phyloP scores from a whole-genome alignment of 2,888 invertebrate genomes.

The Hipparchia semele region DNA sequence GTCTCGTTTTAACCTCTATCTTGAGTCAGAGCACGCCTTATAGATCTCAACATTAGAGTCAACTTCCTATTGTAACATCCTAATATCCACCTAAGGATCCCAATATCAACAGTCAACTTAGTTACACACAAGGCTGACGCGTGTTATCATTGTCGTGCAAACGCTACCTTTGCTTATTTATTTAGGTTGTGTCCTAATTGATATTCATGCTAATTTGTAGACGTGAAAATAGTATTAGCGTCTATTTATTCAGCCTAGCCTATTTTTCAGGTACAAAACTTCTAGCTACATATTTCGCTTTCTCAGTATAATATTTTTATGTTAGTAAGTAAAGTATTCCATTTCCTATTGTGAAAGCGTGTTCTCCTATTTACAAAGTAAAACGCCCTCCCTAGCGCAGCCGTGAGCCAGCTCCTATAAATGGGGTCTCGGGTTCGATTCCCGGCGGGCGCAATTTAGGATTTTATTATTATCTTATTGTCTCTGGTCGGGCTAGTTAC shows the following conservation, averaged over 20 bases:
- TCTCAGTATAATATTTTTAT: not conserved
- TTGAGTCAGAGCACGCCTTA: no score
- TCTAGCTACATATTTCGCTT: not conserved
- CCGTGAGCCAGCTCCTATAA: no score
- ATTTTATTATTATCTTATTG: no score
- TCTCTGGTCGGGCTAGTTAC: no score
- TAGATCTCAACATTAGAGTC: no score
- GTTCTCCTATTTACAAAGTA: no score
- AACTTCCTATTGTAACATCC: no score
- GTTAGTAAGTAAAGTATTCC: not conserved
- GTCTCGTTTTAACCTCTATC: no score
- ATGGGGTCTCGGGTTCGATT: no score
- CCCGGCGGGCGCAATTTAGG: no score
- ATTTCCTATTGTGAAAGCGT: not conserved
- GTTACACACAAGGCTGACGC: conserved; percentile 23
- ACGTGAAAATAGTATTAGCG: conserved; percentile 10
- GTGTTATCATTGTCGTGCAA: conserved; percentile 29
- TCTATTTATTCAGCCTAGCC: conserved; percentile 1
- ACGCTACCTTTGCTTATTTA: conserved; percentile 25
- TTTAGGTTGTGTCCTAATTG: conserved; percentile 27
- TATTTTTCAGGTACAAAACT: not conserved
- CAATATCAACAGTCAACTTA: not conserved
- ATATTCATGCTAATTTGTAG: conserved; percentile 25
- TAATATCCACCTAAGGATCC: not conserved
- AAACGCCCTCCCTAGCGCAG: no score